Conservation (phyloP, 2,797 vertebrate species). For the Rhabdophis nuchalis region DNA sequence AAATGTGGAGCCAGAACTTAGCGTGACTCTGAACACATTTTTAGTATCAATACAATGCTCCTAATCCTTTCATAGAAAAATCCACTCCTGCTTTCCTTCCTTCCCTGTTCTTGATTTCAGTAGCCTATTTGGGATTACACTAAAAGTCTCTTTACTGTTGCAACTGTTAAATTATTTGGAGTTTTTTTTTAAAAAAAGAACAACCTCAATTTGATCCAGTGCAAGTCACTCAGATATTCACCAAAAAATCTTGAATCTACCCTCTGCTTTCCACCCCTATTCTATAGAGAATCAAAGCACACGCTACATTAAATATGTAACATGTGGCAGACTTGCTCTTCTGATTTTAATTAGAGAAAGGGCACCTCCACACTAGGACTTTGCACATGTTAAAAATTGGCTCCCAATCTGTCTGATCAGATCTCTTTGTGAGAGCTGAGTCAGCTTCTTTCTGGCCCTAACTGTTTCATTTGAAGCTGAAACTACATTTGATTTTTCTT, state of each 20-base stretch:
- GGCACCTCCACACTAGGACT: background rate
- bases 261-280: background rate
- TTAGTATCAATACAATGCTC: background rate
- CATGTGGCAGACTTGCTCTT: background rate
- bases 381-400: slow-evolving; percentile 24
- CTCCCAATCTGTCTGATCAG: background rate
- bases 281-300: background rate
- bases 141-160: background rate
- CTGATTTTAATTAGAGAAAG: background rate
- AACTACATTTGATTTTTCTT: background rate
- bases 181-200: background rate
- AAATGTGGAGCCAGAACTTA: background rate
- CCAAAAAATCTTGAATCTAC: background rate
- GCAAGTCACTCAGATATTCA: background rate
- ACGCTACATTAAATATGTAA: background rate
- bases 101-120: background rate
- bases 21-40: background rate
- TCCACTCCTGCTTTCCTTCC: background rate
- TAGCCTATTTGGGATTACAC: background rate
- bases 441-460: background rate
- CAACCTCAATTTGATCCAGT: background rate
- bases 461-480: background rate
- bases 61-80: background rate
- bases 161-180: background rate
- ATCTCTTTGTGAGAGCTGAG: background rate